A percentile compares a stretch with the other conserved stretches of the same genome.
Evolutionary conservation across 2,888 invertebrate species (phyloP).

Genomic region (Trichopoda pennipes): DNA sequence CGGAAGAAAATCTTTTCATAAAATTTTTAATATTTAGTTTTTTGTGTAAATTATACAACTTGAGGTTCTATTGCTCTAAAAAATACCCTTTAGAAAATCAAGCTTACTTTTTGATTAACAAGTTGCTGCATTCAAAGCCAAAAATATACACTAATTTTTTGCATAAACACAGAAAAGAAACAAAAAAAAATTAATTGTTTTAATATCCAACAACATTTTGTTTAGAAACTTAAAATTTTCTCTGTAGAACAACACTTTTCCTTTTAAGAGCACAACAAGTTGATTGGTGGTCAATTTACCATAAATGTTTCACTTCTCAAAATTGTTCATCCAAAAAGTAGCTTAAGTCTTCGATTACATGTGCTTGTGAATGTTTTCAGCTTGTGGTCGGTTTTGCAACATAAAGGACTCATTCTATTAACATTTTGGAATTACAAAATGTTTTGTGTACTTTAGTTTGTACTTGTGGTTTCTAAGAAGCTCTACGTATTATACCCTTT

Average conservation of each 20-base stretch:
- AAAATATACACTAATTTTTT: too few relatives aligned
- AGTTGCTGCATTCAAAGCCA: too few relatives aligned
- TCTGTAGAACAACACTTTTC: not conserved
- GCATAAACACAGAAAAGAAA: too few relatives aligned
- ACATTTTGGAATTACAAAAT: constrained; percentile 55
- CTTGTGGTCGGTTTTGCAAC: constrained; percentile 48
- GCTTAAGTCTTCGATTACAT: constrained; percentile 38
- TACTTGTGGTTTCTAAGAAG: constrained; percentile 58
- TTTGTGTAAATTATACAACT: too few relatives aligned
- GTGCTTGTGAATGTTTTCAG: constrained; percentile 14
- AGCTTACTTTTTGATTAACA: too few relatives aligned
- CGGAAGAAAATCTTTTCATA: too few relatives aligned
- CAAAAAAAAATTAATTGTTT: too few relatives aligned
- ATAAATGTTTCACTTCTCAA: constrained; percentile 28
- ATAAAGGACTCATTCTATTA: constrained; percentile 1
- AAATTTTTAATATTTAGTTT: too few relatives aligned
- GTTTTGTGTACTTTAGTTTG: constrained; percentile 41
- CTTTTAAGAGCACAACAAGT: not conserved
- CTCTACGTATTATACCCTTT: constrained; percentile 35
- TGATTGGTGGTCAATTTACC: constrained; percentile 22
- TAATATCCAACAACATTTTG: not conserved
- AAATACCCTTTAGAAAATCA: too few relatives aligned
- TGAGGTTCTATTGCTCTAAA: too few relatives aligned
- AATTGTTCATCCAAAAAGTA: constrained; percentile 30
- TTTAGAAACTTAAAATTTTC: not conserved